Evolutionary conservation across 1,140 invertebrate genomes (phyloP).

Genomic region (Tetragnatha versicolor): DNA sequence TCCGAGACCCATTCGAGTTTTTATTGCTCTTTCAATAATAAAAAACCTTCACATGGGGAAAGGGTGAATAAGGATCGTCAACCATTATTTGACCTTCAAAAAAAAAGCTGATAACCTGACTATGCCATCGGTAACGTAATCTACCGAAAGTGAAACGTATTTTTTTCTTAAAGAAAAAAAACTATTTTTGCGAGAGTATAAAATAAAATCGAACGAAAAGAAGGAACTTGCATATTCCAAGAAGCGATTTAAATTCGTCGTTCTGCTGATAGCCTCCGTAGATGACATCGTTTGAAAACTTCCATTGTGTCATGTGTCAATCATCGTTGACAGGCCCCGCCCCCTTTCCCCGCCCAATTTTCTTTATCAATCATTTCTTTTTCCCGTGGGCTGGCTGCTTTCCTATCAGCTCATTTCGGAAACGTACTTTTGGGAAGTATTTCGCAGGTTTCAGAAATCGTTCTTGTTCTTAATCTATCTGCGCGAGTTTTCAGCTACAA

Average conservation of each 20-base stretch:
- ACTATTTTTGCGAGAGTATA: too few species aligned
- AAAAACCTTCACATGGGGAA: not conserved
- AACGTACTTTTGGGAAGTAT: slow-evolving; percentile 44
- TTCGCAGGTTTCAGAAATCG: slow-evolving; percentile 28
- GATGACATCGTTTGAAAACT: slow-evolving; percentile 51
- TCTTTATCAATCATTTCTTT: slow-evolving; percentile 27
- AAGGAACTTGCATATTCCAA: slow-evolving; percentile 31
- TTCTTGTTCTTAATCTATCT: slow-evolving; percentile 50
- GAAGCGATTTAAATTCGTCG: slow-evolving; percentile 44
- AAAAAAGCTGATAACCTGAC: slow-evolving; percentile 1
- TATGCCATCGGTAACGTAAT: slow-evolving; percentile 20
- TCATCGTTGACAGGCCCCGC: slow-evolving; percentile 40
- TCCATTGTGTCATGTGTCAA: slow-evolving; percentile 49
- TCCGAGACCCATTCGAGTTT: too few species aligned
- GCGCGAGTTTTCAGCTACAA: not conserved
- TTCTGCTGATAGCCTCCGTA: slow-evolving; percentile 36
- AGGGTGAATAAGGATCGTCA: too few species aligned
- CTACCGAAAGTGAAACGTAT: slow-evolving; percentile 8
- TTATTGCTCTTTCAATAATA: too few species aligned
- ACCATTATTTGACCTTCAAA: too few species aligned
- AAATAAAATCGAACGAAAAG: too few species aligned
- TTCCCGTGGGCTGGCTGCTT: not conserved
- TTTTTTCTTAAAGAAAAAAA: too few species aligned
- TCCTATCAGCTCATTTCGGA: slow-evolving; percentile 37
- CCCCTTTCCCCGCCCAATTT: slow-evolving; percentile 8